Conservation (phyloP, 2,888 invertebrate genomes). For the Ditylenchus weischeri region DNA sequence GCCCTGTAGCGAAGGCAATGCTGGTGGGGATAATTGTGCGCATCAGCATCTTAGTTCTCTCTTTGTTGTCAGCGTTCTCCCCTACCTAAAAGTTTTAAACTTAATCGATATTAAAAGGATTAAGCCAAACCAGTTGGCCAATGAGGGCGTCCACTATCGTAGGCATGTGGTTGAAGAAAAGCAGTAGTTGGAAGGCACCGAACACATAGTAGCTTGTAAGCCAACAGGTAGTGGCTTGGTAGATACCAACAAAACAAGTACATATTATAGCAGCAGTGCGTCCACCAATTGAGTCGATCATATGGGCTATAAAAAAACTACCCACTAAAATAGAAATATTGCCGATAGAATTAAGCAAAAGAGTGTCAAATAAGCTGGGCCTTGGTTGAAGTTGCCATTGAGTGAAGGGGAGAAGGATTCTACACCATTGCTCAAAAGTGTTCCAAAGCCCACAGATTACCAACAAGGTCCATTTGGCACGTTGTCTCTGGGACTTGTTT, state of each 20-base stretch:
- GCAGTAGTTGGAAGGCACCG: conserved; percentile 35
- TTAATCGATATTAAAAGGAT: no score
- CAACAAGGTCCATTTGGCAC: conserved; percentile 24
- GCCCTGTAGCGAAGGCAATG: conserved; percentile 47
- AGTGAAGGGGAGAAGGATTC: conserved; percentile 45
- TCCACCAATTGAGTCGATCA: conserved; percentile 47
- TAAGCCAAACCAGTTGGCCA: conserved; percentile 26
- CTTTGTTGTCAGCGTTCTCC: conserved; percentile 46
- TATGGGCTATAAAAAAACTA: conserved; percentile 44
- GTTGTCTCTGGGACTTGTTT: conserved; percentile 15
- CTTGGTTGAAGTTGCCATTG: conserved; percentile 45
- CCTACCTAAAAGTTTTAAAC: conserved; percentile 20
- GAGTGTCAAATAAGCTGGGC: conserved; percentile 37
- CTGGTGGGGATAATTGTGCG: conserved; percentile 47
- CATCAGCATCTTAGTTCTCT: conserved; percentile 43
- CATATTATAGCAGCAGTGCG: conserved; percentile 37
- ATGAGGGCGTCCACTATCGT: conserved; percentile 45
- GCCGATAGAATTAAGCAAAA: conserved; percentile 42
- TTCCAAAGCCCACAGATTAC: conserved; percentile 44
- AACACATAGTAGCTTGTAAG: conserved; percentile 29
- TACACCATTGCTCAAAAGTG: conserved; percentile 49
- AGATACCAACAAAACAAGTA: conserved; percentile 31
- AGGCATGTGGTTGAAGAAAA: conserved; percentile 46
- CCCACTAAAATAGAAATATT: conserved; percentile 42
- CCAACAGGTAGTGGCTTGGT: conserved; percentile 26